Conservation (phyloP, 2,113 vertebrate genomes). For the Etheostoma cragini region DNA sequence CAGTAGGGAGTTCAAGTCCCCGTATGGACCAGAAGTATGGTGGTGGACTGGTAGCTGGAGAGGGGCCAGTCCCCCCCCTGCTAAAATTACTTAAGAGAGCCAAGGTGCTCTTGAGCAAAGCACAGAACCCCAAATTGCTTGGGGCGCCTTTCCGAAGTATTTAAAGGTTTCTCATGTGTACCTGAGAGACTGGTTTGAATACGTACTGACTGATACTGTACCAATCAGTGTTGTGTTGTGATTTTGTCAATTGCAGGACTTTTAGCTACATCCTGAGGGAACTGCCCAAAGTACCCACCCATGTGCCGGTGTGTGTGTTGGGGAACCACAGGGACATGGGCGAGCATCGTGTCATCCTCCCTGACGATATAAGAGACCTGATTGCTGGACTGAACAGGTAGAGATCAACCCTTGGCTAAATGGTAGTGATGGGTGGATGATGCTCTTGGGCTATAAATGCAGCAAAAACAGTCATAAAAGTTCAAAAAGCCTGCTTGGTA, state of each 20-base stretch:
- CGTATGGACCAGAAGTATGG: too few species aligned
- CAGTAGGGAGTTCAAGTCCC: too few species aligned
- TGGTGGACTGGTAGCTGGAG: too few species aligned
- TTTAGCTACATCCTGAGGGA: conserved; percentile 96
- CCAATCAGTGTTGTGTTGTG: not conserved
- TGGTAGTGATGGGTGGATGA: not conserved
- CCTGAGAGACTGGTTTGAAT: too few species aligned
- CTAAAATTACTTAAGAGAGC: too few species aligned
- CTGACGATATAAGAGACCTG: conserved; percentile 91
- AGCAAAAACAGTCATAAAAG: not conserved
- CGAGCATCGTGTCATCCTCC: conserved; percentile 94
- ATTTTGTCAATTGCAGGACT: conserved; percentile 85
- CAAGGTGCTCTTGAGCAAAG: too few species aligned
- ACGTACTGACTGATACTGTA: not conserved
- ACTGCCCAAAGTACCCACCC: conserved; percentile 95
- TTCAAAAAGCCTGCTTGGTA: not conserved
- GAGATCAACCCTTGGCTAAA: not conserved
- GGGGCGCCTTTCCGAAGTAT: too few species aligned
- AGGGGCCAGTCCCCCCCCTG: too few species aligned
- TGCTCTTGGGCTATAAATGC: not conserved
- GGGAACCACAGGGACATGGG: conserved; percentile 99
- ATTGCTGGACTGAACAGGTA: conserved; percentile 93
- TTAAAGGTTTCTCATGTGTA: too few species aligned
- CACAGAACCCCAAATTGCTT: too few species aligned
- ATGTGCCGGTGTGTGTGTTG: conserved; percentile 95